Percentiles rank a stretch among this genome's conserved stretches.
These are phyloP conservation scores for Sphecodes monilicornis DNA, from an alignment of 2,888 invertebrate genomes.

Conservation along the genomic window DNA sequence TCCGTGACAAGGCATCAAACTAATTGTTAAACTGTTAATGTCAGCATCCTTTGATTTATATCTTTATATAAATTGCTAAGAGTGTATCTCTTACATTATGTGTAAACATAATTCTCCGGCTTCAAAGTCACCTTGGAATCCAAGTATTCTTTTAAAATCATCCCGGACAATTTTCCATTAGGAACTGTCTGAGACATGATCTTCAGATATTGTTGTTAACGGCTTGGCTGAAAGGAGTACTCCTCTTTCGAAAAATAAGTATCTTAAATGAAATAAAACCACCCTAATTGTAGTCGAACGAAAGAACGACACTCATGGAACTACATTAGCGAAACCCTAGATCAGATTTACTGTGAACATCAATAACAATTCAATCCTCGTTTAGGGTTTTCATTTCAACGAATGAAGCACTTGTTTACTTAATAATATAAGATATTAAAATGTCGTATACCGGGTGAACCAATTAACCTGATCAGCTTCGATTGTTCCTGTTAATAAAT, in stretches of 20 bases:
- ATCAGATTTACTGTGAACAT: background rate
- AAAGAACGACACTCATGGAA: conserved; percentile 5
- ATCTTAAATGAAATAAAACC: background rate
- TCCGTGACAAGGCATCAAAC: too few species aligned
- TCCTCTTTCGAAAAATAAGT: background rate
- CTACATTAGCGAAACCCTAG: background rate
- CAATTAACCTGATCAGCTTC: background rate
- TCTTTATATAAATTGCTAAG: too few species aligned
- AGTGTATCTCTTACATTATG: too few species aligned
- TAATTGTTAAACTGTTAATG: too few species aligned
- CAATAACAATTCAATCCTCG: background rate
- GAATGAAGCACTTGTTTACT: conserved; percentile 11
- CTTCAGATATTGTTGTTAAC: background rate
- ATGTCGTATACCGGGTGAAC: background rate
- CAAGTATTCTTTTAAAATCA: too few species aligned
- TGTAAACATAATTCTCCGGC: too few species aligned
- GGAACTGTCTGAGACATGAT: too few species aligned
- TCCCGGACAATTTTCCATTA: too few species aligned
- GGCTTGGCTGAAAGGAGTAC: background rate
- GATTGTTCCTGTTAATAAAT: background rate
- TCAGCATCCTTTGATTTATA: too few species aligned
- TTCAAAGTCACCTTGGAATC: too few species aligned
- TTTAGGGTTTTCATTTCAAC: background rate
- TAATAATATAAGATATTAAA: conserved; percentile 2
- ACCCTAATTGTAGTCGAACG: background rate